These are phyloP conservation scores for Uromys caudimaculatus DNA, from an alignment of 2,797 vertebrate genomes.

Conservation along the genomic window DNA sequence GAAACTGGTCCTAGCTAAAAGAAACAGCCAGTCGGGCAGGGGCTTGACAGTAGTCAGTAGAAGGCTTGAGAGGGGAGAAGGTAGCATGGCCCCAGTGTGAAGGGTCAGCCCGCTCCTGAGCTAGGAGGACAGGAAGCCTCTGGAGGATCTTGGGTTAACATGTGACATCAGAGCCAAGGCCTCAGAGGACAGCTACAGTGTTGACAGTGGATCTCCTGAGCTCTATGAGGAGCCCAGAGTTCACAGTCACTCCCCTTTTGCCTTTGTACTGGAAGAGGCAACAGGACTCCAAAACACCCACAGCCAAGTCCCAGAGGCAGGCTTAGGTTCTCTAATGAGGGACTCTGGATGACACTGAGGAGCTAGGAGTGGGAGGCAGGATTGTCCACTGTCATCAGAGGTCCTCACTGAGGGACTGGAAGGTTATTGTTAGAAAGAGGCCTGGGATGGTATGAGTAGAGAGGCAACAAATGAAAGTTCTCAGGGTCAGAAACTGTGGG, in stretches of 20 bases:
- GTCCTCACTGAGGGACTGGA: neutral
- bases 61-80: neutral
- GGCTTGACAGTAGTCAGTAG: accelerated
- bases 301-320: accelerated
- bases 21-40: neutral
- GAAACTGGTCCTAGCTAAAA: neutral
- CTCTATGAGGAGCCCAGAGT: neutral
- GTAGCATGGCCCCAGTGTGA: neutral
- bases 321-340: accelerated
- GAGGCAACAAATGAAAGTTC: neutral
- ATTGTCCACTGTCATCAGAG: neutral
- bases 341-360: neutral
- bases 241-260: accelerated
- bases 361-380: accelerated
- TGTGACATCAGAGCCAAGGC: too few species aligned
- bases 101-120: neutral
- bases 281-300: neutral
- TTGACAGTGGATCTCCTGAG: neutral
- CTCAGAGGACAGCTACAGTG: accelerated
- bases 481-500: neutral
- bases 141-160: neutral
- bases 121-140: neutral
- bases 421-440: neutral
- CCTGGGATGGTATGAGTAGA: neutral
- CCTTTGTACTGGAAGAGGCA: too few species aligned